phyloP scores from a whole-genome alignment of 53 echinoderm and acorn worm species.

The Temnopleurus reevesii region DNA sequence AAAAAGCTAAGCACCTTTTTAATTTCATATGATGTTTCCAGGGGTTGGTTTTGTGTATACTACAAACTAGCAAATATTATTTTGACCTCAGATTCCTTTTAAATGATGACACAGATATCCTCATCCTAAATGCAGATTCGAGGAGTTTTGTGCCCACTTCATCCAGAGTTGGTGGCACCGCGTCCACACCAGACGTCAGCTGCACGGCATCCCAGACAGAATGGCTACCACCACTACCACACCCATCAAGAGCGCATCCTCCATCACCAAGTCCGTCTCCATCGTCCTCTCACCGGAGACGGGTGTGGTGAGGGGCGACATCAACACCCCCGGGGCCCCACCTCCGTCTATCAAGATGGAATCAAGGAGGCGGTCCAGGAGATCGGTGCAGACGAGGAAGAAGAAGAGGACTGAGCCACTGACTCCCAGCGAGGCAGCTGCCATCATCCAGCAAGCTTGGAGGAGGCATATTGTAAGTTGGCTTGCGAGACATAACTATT shows the following conservation, averaged over 20 bases:
- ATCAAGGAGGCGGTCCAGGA: not conserved
- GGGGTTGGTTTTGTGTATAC: too few relatives aligned
- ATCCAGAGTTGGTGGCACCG: slow-evolving; percentile 97
- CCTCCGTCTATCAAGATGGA: not conserved
- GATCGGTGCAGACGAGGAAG: not conserved
- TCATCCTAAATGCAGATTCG: slow-evolving; percentile 68
- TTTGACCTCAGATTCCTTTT: too few relatives aligned
- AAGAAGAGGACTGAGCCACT: slow-evolving; percentile 78
- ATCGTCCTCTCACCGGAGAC: slow-evolving; percentile 66
- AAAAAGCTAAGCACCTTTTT: too few relatives aligned
- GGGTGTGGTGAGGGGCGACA: slow-evolving; percentile 21
- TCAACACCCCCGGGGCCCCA: not conserved
- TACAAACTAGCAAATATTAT: too few relatives aligned
- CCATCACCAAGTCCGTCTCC: slow-evolving; percentile 74
- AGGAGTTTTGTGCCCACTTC: slow-evolving; percentile 94
- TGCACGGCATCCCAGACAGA: not conserved
- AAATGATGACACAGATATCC: not conserved
- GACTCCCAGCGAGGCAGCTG: slow-evolving; percentile 74
- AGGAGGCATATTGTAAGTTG: slow-evolving; percentile 92
- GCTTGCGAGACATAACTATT: not conserved
- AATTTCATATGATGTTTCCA: too few relatives aligned
- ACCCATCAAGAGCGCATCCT: slow-evolving; percentile 46
- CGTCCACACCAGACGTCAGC: slow-evolving; percentile 45
- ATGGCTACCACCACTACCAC: not conserved
- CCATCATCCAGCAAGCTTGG: slow-evolving; percentile 89